Percentiles rank a stretch among this genome's conserved stretches.
Conservation (phyloP, 2,113 vertebrate species). For the Phylloscopus trochilus region DNA sequence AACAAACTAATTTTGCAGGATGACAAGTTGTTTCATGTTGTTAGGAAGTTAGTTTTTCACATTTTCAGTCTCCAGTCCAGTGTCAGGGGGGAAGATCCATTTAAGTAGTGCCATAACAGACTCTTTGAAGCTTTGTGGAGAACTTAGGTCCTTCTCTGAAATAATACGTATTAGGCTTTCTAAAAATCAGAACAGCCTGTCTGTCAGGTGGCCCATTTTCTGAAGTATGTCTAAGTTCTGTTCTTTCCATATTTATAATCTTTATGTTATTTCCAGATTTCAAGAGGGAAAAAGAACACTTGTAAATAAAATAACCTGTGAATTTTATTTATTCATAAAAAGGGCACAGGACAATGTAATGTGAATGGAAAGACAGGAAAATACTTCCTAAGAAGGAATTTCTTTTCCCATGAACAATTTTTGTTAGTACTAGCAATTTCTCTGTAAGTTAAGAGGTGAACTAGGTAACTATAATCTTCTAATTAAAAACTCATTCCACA, state of each 20-base stretch:
- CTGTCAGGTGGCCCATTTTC: background rate
- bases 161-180: background rate
- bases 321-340: background rate
- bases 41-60: background rate
- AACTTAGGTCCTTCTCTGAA: background rate
- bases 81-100: background rate
- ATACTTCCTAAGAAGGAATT: background rate
- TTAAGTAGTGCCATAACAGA: background rate
- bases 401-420: background rate
- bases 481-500: background rate
- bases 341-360: background rate
- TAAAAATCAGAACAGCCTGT: background rate
- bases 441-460: background rate
- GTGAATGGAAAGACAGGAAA: background rate
- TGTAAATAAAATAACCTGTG: background rate
- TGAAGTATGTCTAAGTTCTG: background rate
- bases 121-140: background rate
- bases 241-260: background rate
- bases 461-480: background rate
- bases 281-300: background rate
- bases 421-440: background rate
- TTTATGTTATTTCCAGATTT: background rate
- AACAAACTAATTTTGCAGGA: conserved; percentile 6
- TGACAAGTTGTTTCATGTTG: background rate
- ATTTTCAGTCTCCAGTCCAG: background rate